Conservation (phyloP, 2,797 vertebrate species). For the Trachurus trachurus region DNA sequence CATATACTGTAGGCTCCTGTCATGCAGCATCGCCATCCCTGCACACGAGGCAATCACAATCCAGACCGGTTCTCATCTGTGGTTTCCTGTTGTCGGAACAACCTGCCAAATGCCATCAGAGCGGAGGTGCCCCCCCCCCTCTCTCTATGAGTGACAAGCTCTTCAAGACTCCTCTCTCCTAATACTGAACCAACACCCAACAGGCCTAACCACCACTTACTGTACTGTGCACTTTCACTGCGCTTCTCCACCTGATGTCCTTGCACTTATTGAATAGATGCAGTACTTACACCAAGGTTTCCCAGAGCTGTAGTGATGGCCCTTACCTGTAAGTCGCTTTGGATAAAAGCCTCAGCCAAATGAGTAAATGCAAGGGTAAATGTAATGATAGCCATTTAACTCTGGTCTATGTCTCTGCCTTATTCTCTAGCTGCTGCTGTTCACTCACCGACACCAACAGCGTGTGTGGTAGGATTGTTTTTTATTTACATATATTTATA, state of each 20-base stretch:
- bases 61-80: neutral
- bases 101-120: neutral
- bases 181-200: neutral
- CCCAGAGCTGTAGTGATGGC: no score
- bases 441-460: neutral
- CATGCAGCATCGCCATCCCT: neutral
- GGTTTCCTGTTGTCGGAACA: neutral
- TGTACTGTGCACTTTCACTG: neutral
- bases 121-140: no score
- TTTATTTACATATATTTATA: neutral
- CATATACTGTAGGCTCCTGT: neutral
- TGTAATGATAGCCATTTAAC: slow-evolving; percentile 30
- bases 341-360: neutral
- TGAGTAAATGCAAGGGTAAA: neutral
- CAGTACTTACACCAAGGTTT: no score
- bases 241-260: neutral
- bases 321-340: neutral
- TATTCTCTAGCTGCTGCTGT: slow-evolving; percentile 8
- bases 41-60: neutral
- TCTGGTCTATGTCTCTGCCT: slow-evolving; percentile 30
- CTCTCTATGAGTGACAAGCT: no score
- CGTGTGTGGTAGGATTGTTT: neutral
- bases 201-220: neutral
- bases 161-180: neutral
- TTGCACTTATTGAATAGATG: neutral